Evolutionary conservation across 2,888 invertebrate genomes (phyloP).

Genomic region (Periphyllus acericola): DNA sequence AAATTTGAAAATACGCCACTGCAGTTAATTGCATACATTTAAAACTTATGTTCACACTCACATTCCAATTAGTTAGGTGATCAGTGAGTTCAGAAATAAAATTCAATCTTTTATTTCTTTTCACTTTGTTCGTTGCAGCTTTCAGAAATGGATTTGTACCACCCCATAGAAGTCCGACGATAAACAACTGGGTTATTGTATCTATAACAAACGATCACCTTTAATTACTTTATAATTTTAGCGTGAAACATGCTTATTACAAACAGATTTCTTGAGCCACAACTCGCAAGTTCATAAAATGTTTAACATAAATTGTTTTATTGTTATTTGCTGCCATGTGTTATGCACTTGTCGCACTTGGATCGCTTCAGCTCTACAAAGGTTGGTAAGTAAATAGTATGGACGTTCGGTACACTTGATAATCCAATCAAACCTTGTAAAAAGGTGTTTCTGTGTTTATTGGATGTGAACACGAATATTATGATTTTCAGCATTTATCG

Average conservation of each 20-base stretch:
- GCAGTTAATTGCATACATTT: neutral
- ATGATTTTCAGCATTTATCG: too few relatives aligned
- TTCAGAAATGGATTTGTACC: conserved; percentile 52
- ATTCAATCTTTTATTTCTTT: conserved; percentile 28
- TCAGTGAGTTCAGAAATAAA: conserved; percentile 15
- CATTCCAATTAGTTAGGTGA: conserved; percentile 50
- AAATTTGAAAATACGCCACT: too few relatives aligned
- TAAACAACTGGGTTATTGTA: conserved; percentile 27
- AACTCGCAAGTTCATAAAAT: too few relatives aligned
- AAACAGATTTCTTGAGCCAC: neutral
- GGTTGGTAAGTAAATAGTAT: too few relatives aligned
- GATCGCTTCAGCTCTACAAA: too few relatives aligned
- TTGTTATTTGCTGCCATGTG: too few relatives aligned
- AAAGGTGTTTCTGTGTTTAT: too few relatives aligned
- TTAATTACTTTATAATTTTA: neutral
- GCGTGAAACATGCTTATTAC: neutral
- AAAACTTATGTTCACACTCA: neutral
- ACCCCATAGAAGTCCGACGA: conserved; percentile 52
- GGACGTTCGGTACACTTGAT: too few relatives aligned
- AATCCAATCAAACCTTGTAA: too few relatives aligned
- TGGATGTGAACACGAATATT: too few relatives aligned
- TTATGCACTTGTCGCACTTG: too few relatives aligned
- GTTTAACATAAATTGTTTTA: too few relatives aligned
- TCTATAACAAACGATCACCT: conserved; percentile 24
- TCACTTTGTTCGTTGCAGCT: conserved; percentile 30